Percentiles rank a stretch among this genome's conserved stretches.
Conservation (phyloP, 2,888 invertebrate genomes). For the Xestia ashworthii region DNA sequence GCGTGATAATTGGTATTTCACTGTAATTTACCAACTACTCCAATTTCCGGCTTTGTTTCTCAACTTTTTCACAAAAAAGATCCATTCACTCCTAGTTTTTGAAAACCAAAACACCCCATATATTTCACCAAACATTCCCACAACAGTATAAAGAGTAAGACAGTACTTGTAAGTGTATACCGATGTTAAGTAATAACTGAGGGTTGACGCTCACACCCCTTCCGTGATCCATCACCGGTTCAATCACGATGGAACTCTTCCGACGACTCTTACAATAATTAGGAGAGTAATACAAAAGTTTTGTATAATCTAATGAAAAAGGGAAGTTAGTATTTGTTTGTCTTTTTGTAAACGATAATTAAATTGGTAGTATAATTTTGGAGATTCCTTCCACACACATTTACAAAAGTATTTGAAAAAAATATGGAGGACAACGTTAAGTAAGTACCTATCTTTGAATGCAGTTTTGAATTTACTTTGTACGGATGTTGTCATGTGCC, state of each 20-base stretch:
- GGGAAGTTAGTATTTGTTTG: slow-evolving; percentile 41
- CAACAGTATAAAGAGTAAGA: slow-evolving; percentile 28
- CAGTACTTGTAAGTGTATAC: slow-evolving; percentile 60
- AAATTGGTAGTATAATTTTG: background rate
- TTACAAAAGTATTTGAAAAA: background rate
- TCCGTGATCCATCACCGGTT: slow-evolving; percentile 80
- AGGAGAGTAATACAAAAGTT: slow-evolving; percentile 63
- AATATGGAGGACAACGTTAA: background rate
- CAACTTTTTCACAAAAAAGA: background rate
- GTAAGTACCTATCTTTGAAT: background rate
- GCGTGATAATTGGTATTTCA: too few species aligned
- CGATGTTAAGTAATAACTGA: slow-evolving; percentile 62
- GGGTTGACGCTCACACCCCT: slow-evolving; percentile 71
- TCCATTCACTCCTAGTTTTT: background rate
- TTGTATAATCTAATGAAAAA: slow-evolving; percentile 17
- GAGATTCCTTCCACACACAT: background rate
- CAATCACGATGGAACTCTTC: slow-evolving; percentile 72
- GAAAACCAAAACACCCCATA: background rate
- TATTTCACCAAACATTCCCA: background rate
- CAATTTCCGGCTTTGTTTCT: background rate
- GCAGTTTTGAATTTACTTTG: background rate
- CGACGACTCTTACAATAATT: slow-evolving; percentile 64
- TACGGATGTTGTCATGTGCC: background rate
- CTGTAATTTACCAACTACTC: background rate
- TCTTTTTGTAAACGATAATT: background rate